phyloP scores from a whole-genome alignment of 37 sponge, comb jelly and placozoan genomes.

The Spongilla lacustris region DNA sequence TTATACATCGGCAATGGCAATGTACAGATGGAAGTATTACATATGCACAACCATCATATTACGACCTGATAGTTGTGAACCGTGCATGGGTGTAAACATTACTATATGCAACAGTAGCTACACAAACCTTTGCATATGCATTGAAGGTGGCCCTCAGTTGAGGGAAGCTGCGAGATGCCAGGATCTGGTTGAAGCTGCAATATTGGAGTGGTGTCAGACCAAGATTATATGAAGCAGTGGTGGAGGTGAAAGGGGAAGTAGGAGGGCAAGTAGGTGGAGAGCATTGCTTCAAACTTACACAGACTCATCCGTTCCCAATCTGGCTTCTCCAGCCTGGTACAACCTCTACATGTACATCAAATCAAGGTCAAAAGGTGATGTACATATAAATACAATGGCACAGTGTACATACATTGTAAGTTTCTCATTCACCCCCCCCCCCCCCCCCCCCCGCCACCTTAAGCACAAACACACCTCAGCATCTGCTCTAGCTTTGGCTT shows the following conservation, averaged over 20 bases:
- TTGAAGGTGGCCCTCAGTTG: slow-evolving; percentile 83
- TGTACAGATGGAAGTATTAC: too few relatives aligned
- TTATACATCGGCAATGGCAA: too few relatives aligned
- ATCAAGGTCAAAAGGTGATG: not conserved
- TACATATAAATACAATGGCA: too few relatives aligned
- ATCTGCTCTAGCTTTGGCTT: slow-evolving; percentile 58
- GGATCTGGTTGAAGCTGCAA: slow-evolving; percentile 85
- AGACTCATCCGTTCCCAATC: slow-evolving; percentile 85
- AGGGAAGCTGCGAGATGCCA: slow-evolving; percentile 72
- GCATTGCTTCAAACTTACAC: slow-evolving; percentile 16
- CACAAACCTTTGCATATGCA: slow-evolving; percentile 82
- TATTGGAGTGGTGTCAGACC: too few relatives aligned
- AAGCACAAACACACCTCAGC: slow-evolving; percentile 75
- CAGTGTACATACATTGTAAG: too few relatives aligned
- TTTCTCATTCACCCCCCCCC: too few relatives aligned
- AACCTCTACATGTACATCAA: slow-evolving; percentile 24
- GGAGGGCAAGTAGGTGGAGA: not conserved
- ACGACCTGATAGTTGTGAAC: too few relatives aligned
- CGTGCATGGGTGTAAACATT: too few relatives aligned
- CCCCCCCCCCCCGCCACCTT: not conserved
- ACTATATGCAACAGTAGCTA: too few relatives aligned
- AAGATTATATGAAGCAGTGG: too few relatives aligned
- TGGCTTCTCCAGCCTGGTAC: slow-evolving; percentile 83
- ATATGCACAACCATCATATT: too few relatives aligned
- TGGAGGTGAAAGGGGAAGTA: not conserved